Percentiles rank a stretch among this genome's conserved stretches.
Conservation (phyloP, 2,888 invertebrate species). For the Pammene fasciana region DNA sequence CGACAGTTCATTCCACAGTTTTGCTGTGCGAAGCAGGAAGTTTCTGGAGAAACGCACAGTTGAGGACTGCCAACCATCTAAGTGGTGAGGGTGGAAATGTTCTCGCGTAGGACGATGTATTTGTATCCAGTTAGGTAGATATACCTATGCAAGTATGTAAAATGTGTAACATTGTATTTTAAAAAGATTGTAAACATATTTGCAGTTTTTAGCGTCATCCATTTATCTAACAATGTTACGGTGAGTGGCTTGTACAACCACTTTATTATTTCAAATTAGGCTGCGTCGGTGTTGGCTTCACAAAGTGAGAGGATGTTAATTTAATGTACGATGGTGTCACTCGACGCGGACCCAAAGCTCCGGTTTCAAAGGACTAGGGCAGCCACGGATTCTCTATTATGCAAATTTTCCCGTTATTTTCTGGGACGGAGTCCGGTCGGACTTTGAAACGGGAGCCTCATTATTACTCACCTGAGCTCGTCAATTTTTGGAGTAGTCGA, state of each 20-base stretch:
- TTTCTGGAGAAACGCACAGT: no score
- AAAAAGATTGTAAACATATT: no score
- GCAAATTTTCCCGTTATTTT: constrained; percentile 81
- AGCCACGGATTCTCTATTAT: constrained; percentile 82
- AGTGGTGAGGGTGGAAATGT: no score
- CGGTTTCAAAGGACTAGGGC: constrained; percentile 78
- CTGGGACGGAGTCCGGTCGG: constrained; percentile 71
- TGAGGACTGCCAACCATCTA: no score
- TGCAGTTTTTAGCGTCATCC: not conserved
- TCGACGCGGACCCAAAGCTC: constrained; percentile 68
- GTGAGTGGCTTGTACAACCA: constrained; percentile 50
- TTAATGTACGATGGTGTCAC: constrained; percentile 78
- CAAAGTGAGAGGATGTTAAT: constrained; percentile 80
- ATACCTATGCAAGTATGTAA: no score
- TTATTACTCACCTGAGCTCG: constrained; percentile 73
- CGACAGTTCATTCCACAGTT: no score
- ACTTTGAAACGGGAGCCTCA: constrained; percentile 78
- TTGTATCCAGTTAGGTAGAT: no score
- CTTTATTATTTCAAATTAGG: constrained; percentile 69
- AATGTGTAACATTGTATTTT: no score
- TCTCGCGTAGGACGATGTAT: no score
- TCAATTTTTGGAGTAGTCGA: constrained; percentile 59
- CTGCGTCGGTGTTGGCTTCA: constrained; percentile 61
- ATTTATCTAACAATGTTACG: constrained; percentile 36
- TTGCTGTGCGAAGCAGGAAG: no score